A percentile compares a stretch with the other conserved stretches of the same genome.
These are phyloP conservation scores for Tuta absoluta DNA, from an alignment of 2,888 invertebrate genomes.

Conservation along the genomic window DNA sequence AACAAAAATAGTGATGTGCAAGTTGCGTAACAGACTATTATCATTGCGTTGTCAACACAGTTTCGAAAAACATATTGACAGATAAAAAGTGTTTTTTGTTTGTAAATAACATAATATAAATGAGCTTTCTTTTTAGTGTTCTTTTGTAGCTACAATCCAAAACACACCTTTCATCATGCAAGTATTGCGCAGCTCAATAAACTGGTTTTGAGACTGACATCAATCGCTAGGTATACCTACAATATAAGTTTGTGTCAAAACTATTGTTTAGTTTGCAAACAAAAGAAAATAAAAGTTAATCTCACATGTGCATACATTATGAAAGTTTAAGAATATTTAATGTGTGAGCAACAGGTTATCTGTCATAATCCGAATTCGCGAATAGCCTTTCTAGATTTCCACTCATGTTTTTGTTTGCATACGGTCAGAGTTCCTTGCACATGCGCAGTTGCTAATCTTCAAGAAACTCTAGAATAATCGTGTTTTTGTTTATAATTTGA, in stretches of 20 bases:
- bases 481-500: slow-evolving; percentile 30
- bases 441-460: slow-evolving; percentile 62
- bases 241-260: background rate
- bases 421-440: slow-evolving; percentile 53
- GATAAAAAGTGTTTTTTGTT: background rate
- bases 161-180: slow-evolving; percentile 27
- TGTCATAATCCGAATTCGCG: slow-evolving; percentile 72
- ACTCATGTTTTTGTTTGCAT: slow-evolving; percentile 70
- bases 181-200: slow-evolving; percentile 51
- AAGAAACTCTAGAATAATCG: slow-evolving; percentile 42
- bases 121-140: background rate
- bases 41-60: too few relatives aligned
- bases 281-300: slow-evolving; percentile 36
- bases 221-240: background rate
- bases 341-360: slow-evolving; percentile 76
- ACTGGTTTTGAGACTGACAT: slow-evolving; percentile 31
- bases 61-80: slow-evolving; percentile 1
- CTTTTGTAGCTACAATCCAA: background rate
- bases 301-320: slow-evolving; percentile 49
- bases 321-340: slow-evolving; percentile 65
- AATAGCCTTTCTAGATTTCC: slow-evolving; percentile 70
- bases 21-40: slow-evolving; percentile 28
- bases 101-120: background rate
- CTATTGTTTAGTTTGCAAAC: slow-evolving; percentile 8
- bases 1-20: slow-evolving; percentile 45